These are phyloP conservation scores for Trichechus manatus DNA, from an alignment of 2,113 vertebrate genomes.

Conservation along the genomic window DNA sequence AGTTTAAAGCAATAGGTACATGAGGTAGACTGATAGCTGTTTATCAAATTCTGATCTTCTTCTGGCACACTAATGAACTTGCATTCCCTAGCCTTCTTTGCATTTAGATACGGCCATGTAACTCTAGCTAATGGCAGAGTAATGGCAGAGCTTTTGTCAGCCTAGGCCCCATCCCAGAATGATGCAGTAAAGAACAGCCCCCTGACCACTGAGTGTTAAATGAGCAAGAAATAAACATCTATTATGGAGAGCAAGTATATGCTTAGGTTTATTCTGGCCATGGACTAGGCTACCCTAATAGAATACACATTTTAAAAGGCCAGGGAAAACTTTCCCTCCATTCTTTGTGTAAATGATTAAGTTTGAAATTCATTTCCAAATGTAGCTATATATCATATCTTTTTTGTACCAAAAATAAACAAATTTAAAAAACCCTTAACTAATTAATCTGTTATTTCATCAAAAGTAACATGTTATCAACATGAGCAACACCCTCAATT, in stretches of 20 bases:
- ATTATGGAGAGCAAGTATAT: background rate
- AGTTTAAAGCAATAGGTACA: slow-evolving; percentile 15
- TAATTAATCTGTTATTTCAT: slow-evolving; percentile 46
- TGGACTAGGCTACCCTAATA: background rate
- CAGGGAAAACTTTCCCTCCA: background rate
- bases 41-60: background rate
- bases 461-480: slow-evolving; percentile 31
- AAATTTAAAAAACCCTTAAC: background rate
- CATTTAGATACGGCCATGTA: background rate
- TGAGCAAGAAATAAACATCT: background rate
- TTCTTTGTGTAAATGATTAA: slow-evolving; percentile 32
- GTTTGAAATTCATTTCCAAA: slow-evolving; percentile 52
- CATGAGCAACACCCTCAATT: background rate
- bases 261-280: slow-evolving; percentile 5
- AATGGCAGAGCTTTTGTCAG: background rate
- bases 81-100: background rate
- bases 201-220: background rate
- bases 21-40: background rate
- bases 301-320: slow-evolving; percentile 20
- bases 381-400: background rate
- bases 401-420: background rate
- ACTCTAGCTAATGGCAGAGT: background rate
- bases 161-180: background rate
- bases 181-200: background rate
- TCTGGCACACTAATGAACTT: background rate